Conservation (phyloP, 2,888 invertebrate genomes). For the Platycheirus rosarum region DNA sequence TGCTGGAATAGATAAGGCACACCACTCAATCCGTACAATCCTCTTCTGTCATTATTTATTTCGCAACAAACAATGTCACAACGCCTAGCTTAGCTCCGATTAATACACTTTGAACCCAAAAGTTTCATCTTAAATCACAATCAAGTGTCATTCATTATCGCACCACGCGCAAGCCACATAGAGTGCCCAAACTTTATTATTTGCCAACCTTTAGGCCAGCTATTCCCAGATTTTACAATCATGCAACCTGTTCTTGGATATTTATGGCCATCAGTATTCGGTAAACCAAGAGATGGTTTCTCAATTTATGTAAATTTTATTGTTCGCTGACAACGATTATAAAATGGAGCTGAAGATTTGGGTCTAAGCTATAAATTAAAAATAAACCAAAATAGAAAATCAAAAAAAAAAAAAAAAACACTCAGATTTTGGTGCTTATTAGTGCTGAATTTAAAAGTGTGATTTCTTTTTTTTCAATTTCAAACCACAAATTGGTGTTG, state of each 20-base stretch:
- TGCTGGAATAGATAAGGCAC: not conserved
- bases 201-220: constrained; percentile 17
- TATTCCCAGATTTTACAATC: constrained; percentile 45
- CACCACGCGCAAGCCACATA: not conserved
- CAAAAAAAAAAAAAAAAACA: constrained; percentile 2
- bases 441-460: constrained; percentile 43
- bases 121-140: constrained; percentile 38
- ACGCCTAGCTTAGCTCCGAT: not conserved
- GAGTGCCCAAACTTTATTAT: constrained; percentile 31
- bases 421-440: constrained; percentile 49
- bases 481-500: constrained; percentile 18
- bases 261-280: constrained; percentile 33
- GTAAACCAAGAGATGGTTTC: constrained; percentile 49
- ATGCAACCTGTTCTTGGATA: constrained; percentile 59
- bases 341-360: constrained; percentile 41
- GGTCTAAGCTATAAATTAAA: constrained; percentile 53
- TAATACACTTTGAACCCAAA: constrained; percentile 11
- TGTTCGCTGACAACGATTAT: constrained; percentile 57
- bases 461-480: constrained; percentile 26
- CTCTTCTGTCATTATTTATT: not conserved
- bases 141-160: constrained; percentile 31
- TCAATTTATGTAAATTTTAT: constrained; percentile 65
- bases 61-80: not conserved
- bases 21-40: not conserved
- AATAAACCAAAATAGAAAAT: constrained; percentile 18